Evolutionary conservation across 2,888 invertebrate genomes (phyloP), one percentile per base, ranked within the genome.

Genomic region (Geophilus truncorum): DNA sequence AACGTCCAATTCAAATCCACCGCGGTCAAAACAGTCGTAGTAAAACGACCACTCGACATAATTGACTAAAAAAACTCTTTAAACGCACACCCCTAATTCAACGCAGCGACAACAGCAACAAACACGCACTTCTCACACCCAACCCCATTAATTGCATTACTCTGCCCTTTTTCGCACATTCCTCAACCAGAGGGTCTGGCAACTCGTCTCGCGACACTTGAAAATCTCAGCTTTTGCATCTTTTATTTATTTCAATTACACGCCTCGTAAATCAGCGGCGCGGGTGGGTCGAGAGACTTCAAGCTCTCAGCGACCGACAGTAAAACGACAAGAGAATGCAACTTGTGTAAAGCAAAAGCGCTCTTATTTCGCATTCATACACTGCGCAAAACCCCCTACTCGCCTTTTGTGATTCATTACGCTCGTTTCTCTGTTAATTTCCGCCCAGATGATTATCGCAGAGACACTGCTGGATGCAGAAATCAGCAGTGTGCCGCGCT

Each of bases 221-320:
- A 70, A 70, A 70, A 70, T 70, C 70, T 70, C 70, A 70, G 70
- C 70, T 23, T 62, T 25, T 70, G 70, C 36, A 79, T 80, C 75
- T 80, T 80, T 80, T 80, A 80, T 80, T 80, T 80, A 80, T 80
- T 80, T 80, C 76, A 80, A 80, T 80, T 80, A 80, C 76, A 15
- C 75, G 40, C 0, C 23, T 40, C 75, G 28, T 80, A 80, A 80
- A 80, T 80, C 80, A 80, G 75, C 4, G 25, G 15, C 21, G 18
- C 36, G 77, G 36, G 32, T 15, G 77, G 77, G 4, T 75, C 5
- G 28, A 1, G 75, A n/a, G 51, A n/a, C 15, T 18, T n/a, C 12
- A 5, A 45, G 45, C 18, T 18, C 51, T 21, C n/a, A 40, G 10
- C 51, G 51, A 51, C 51, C 18, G 15, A 21, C 18, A 70, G 25